Conservation (phyloP, 2,113 vertebrate genomes). For the Spilogale gracilis region DNA sequence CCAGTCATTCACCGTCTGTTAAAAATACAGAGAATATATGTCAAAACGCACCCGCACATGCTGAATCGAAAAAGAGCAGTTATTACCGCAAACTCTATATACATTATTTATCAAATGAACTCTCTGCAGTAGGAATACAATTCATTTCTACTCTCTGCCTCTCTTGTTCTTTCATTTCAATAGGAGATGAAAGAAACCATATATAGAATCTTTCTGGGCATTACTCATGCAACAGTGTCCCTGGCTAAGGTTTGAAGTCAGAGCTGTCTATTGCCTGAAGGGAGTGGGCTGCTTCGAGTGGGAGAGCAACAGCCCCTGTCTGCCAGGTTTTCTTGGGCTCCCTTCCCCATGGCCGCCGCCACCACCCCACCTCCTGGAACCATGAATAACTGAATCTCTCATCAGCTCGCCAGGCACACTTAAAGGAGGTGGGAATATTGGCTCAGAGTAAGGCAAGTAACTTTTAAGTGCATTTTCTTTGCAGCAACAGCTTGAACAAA, state of each 20-base stretch:
- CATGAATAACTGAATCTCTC: not conserved
- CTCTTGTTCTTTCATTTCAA: slow-evolving; percentile 78
- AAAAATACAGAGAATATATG: slow-evolving; percentile 79
- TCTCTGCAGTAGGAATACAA: slow-evolving; percentile 86
- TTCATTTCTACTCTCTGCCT: slow-evolving; percentile 75
- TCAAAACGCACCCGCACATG: slow-evolving; percentile 80
- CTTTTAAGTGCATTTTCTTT: not conserved
- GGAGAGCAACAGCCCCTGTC: not conserved
- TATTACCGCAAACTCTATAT: slow-evolving; percentile 86
- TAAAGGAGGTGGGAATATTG: not conserved
- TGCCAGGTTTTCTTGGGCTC: not conserved
- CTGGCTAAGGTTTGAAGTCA: slow-evolving; percentile 39
- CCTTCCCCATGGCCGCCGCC: not conserved
- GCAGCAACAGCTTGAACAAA: not conserved
- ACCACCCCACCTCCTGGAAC: not conserved
- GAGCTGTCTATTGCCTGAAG: slow-evolving; percentile 48
- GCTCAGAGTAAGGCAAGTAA: not conserved
- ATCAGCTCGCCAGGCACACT: not conserved
- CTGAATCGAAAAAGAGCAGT: slow-evolving; percentile 78
- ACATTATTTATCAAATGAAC: slow-evolving; percentile 90
- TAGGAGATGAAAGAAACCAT: slow-evolving; percentile 78
- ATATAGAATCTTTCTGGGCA: slow-evolving; percentile 73
- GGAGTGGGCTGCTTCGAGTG: not conserved
- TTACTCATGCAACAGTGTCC: slow-evolving; percentile 57
- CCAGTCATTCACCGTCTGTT: slow-evolving; percentile 76